Evolutionary conservation across 2,113 vertebrate species (phyloP), one percentile per base, ranked within the genome.

Genomic region (Bos taurus): DNA sequence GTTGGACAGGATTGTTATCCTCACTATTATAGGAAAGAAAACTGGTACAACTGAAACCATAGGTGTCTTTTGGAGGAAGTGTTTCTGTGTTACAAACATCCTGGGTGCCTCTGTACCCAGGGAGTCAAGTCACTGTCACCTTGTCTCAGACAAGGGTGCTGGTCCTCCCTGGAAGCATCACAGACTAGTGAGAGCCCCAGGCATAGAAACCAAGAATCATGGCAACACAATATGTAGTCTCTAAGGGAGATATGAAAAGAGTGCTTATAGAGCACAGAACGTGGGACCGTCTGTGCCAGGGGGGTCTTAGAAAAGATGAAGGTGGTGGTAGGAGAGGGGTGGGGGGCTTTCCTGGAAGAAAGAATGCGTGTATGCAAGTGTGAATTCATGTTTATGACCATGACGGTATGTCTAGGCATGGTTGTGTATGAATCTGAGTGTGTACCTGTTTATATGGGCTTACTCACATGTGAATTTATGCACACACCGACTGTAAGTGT

Each of bases 201-300:
- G 48, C 21, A 16, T 9, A 46, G 67, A 80, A 85, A 56, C 26
- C 15, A 56, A 71, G 59, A 90, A 25, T 84, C 90, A 17, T 0
- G 2, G n/a, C 8, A 23, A 40, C 36, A 86, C 33, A 54, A 12
- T 40, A 28, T 28, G 62, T 2, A 43, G 46, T 87, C 97, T 90
- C 81, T 15, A 78, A 86, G 60, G 82, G 82, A 54, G n/a, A 64
- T 12, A 2, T 7, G 59, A 50, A 81, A 85, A 64, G 82, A 64
- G 28, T 4, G 59, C 82, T 62, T 56, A 8, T 5, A 62, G 89
- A 43, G 94, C 77, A 82, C 48, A 83, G 94, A 91, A 86, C 14
- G 90, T 89, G 67, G 81, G 54, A 40, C 88, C 96, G 59, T 91
- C 86, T 97, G 97, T 80, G 80, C 59, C 28, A 19, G 30, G 52